Evolutionary conservation across 2,113 vertebrate species (phyloP).

Genomic region (Pteruthius melanotis): DNA sequence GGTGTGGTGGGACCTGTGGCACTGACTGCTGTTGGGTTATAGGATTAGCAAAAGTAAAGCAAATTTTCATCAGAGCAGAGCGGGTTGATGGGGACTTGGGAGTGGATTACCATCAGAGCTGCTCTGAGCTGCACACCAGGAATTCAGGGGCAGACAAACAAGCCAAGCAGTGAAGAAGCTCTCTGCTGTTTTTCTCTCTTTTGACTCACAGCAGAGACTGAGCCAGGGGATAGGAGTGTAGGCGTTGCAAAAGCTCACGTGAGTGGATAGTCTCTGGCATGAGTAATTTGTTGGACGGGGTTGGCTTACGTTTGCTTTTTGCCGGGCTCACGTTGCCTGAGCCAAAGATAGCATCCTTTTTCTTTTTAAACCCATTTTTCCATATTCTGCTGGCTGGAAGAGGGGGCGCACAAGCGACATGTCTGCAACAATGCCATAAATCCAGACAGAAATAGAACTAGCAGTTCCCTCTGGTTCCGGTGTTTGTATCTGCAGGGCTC

Average conservation of each 20-base stretch:
- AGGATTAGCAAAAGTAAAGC: not conserved
- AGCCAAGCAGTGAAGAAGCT: not conserved
- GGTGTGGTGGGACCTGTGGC: not conserved
- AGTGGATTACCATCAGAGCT: not conserved
- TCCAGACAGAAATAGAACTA: slow-evolving; percentile 39
- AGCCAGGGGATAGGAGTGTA: not conserved
- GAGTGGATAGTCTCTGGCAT: slow-evolving; percentile 20
- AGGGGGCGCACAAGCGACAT: not conserved
- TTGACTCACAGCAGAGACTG: not conserved
- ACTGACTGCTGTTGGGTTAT: not conserved
- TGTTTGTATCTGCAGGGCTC: not conserved
- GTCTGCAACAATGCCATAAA: slow-evolving; percentile 27
- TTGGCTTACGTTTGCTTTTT: slow-evolving; percentile 16
- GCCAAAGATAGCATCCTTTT: slow-evolving; percentile 47
- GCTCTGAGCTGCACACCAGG: not conserved
- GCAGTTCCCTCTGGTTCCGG: slow-evolving; percentile 8
- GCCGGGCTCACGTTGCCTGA: not conserved
- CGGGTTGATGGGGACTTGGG: not conserved
- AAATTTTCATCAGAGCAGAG: not conserved
- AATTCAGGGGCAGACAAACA: not conserved
- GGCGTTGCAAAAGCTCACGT: slow-evolving; percentile 34
- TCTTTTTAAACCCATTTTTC: slow-evolving; percentile 33
- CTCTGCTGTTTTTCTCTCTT: slow-evolving; percentile 10
- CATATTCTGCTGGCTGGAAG: slow-evolving; percentile 4
- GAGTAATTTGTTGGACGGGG: slow-evolving; percentile 29